Percentiles rank a stretch among this genome's conserved stretches.
Evolutionary conservation across 2,888 invertebrate species (phyloP).

Genomic region (Aleiodes alternator): DNA sequence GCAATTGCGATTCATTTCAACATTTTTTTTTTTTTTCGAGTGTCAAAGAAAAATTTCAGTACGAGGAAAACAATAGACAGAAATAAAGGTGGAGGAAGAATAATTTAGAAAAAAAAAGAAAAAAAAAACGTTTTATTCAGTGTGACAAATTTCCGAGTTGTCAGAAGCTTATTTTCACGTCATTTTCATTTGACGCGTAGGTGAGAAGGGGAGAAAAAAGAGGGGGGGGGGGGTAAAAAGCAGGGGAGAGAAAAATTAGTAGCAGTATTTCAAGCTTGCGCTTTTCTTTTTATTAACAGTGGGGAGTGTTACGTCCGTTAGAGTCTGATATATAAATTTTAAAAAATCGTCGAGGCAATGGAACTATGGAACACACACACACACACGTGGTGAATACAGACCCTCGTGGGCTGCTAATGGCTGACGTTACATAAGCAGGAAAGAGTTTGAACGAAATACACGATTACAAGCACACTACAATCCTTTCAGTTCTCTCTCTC

Average conservation of each 20-base stretch:
- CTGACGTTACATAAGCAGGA: conserved; percentile 15
- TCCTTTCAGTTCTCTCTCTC: neutral
- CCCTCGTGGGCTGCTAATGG: conserved; percentile 24
- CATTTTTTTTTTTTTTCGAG: neutral
- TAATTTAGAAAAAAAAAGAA: neutral
- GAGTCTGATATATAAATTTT: conserved; percentile 35
- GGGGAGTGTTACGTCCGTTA: neutral
- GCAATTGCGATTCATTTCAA: conserved; percentile 14
- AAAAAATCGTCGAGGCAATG: conserved; percentile 27
- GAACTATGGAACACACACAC: neutral
- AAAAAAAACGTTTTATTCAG: conserved; percentile 13
- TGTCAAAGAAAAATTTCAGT: neutral
- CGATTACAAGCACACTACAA: conserved; percentile 24
- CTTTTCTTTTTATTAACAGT: conserved; percentile 1
- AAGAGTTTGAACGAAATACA: neutral
- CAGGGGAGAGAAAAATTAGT: conserved; percentile 5
- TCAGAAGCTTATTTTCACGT: conserved; percentile 31
- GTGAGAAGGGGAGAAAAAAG: neutral
- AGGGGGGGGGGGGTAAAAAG: neutral
- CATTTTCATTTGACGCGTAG: conserved; percentile 31
- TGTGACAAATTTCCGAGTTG: conserved; percentile 17
- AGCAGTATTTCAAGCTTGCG: conserved; percentile 16
- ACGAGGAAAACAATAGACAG: neutral
- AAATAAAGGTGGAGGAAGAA: neutral
- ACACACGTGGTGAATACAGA: conserved; percentile 6